Conservation (phyloP, 2,113 vertebrate species). For the Alosa alosa region DNA sequence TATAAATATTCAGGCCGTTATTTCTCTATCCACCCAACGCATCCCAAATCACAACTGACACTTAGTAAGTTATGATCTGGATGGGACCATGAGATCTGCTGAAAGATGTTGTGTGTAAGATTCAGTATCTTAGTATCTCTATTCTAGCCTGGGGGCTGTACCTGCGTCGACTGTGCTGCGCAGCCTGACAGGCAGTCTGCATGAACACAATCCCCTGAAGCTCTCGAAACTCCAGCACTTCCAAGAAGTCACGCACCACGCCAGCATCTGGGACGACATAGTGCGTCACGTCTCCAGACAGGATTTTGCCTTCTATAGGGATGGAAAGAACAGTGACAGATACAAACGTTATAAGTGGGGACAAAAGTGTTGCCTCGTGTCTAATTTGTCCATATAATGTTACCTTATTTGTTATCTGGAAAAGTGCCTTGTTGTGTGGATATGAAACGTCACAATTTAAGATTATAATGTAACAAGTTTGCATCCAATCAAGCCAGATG, state of each 20-base stretch:
- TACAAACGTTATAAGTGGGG: background rate
- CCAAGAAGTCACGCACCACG: constrained; percentile 86
- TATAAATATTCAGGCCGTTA: background rate
- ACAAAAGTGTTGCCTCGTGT: background rate
- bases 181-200: constrained; percentile 88
- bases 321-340: background rate
- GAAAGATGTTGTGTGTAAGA: too few species aligned
- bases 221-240: constrained; percentile 88
- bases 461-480: too few species aligned
- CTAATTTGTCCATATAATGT: background rate
- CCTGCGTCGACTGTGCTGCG: constrained; percentile 90
- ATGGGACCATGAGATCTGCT: too few species aligned
- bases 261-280: constrained; percentile 90
- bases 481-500: background rate
- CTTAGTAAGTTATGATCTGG: too few species aligned
- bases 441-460: too few species aligned
- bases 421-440: background rate
- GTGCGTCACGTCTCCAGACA: constrained; percentile 86
- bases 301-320: constrained; percentile 80
- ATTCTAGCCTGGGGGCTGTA: constrained; percentile 50
- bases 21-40: background rate
- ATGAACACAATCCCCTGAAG: constrained; percentile 89
- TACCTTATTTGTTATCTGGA: background rate
- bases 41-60: background rate
- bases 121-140: background rate